Conservation (phyloP, 2,113 vertebrate genomes). For the Xenopus laevis region DNA sequence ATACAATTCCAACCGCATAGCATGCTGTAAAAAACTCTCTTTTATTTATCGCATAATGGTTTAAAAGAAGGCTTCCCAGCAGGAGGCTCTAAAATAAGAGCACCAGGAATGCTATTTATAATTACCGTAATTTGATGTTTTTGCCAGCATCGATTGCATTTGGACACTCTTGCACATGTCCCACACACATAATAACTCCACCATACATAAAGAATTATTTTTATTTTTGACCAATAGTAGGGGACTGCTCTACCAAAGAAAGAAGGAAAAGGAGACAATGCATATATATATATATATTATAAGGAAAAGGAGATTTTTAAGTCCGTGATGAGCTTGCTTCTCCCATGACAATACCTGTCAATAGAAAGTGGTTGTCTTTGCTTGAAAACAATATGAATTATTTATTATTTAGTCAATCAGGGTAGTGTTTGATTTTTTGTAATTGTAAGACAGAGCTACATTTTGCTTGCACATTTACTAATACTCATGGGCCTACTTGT, state of each 20-base stretch:
- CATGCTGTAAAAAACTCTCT: not conserved
- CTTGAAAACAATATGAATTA: too few species aligned
- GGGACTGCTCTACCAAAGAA: constrained; percentile 3
- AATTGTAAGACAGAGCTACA: too few species aligned
- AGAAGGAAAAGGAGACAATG: not conserved
- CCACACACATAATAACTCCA: not conserved
- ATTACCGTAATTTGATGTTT: constrained; percentile 20
- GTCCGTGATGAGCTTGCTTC: too few species aligned
- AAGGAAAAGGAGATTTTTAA: too few species aligned
- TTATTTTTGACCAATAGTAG: not conserved
- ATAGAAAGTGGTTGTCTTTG: too few species aligned
- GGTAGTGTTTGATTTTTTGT: too few species aligned
- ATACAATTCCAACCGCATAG: not conserved
- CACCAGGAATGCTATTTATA: constrained; percentile 33
- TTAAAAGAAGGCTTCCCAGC: constrained; percentile 17
- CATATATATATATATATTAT: too few species aligned
- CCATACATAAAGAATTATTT: constrained; percentile 1
- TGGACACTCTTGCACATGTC: not conserved
- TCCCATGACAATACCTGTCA: too few species aligned
- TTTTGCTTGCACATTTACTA: too few species aligned
- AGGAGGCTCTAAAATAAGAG: not conserved
- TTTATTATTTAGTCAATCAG: too few species aligned
- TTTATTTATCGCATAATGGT: constrained; percentile 31
- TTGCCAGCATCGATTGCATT: constrained; percentile 18
- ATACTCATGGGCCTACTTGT: too few species aligned